phyloP scores from a whole-genome alignment of 2,888 invertebrate genomes.

The Drosophila nr. perissopoda region DNA sequence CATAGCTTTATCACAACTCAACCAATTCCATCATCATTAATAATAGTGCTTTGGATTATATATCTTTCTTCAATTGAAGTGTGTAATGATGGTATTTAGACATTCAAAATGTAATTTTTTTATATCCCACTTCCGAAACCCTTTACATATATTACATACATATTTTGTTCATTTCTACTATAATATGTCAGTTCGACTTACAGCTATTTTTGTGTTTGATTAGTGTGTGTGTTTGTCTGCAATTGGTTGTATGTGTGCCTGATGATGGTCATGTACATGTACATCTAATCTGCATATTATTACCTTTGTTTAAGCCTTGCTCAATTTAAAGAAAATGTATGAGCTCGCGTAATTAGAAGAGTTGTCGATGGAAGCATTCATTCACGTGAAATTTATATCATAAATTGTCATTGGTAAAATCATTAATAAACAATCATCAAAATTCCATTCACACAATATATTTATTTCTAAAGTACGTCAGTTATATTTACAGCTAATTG shows the following conservation, averaged over 20 bases:
- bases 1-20: constrained; percentile 1
- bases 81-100: neutral
- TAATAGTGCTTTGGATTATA: neutral
- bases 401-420: neutral
- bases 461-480: neutral
- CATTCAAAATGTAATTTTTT: neutral
- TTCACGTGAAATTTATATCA: neutral
- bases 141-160: constrained; percentile 18
- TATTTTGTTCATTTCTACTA: constrained; percentile 31
- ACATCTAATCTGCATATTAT: neutral
- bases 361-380: constrained; percentile 21
- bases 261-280: neutral
- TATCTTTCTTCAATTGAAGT: neutral
- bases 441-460: neutral
- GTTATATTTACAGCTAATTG: neutral
- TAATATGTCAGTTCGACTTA: constrained; percentile 45
- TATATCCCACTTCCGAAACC: neutral
- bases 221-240: constrained; percentile 1
- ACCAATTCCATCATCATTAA: neutral
- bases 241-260: constrained; percentile 3
- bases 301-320: constrained; percentile 6
- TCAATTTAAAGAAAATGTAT: constrained; percentile 14
- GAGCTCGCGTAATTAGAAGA: constrained; percentile 42
- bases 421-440: neutral
- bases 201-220: constrained; percentile 25